Evolutionary conservation across 2,888 invertebrate species (phyloP), one percentile per base, ranked within the genome.

Genomic region (Byasa hedistus): DNA sequence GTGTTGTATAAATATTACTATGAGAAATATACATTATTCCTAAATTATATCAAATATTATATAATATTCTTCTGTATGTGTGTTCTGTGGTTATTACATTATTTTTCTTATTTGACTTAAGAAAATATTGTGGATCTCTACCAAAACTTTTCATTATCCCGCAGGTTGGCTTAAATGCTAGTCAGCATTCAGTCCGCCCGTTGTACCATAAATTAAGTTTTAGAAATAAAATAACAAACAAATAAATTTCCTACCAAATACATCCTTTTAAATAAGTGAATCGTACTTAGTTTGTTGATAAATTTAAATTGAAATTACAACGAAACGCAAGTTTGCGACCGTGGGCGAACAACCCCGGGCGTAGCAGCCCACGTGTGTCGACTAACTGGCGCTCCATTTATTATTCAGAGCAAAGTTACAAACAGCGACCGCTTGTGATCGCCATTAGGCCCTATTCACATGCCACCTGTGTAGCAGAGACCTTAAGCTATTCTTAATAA

Each of bases 391-490:
- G 78, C 76, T 76, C 77, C 73, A 81, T 80, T 78, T 82, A 83
- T 83, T 82, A 84, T 85, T 84, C 83, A 82, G 61, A 70, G 69
- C 69, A 68, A 71, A 73, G 71, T 71, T 73, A 70, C 72, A 72
- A 75, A 77, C 74, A 77, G 68, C 69, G 68, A 73, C 71, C 67
- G 73, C 69, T 70, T 72, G 70, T 73, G 75, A 77, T 78, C 72
- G 73, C 70, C 68, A 75, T 75, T 78, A 74, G 65, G 74, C 69
- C 68, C 70, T 64, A 66, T 66, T 55, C 63, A 56, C 64, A 69
- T 60, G 54, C 57, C 54, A 61, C 57, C 56, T 65, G 61, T 36
- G 59, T 52, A 61, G 17, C 19, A 36, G 44, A 27, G 19, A 48
- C 63, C 56, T 21, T 63, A 56, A n/a, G 21, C 51, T n/a, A 52